Conservation (phyloP, 23 tunicate genomes). For the Clavelina lepadiformis region DNA sequence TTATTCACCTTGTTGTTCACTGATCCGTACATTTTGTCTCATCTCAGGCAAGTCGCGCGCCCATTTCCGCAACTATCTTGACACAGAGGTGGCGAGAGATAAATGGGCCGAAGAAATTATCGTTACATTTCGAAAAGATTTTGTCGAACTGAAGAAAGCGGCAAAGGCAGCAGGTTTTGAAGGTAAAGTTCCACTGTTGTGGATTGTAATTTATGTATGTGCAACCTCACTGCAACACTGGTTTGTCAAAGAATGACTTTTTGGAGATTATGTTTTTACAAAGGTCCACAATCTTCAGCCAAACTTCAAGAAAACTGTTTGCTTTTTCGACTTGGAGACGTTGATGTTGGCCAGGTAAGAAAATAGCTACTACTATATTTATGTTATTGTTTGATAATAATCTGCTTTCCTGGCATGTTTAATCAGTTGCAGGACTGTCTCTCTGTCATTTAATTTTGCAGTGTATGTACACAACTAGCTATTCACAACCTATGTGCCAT, state of each 20-base stretch:
- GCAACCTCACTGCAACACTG: background rate
- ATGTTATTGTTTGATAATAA: too few relatives aligned
- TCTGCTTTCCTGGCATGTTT: too few relatives aligned
- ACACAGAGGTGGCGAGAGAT: conserved; percentile 45
- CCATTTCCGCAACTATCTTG: conserved; percentile 62
- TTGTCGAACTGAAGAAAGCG: conserved; percentile 63
- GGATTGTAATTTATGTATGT: background rate
- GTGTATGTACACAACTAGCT: too few relatives aligned
- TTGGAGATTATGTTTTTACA: background rate
- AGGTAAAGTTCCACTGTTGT: conserved; percentile 36
- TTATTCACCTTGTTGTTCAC: background rate
- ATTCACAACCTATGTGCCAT: too few relatives aligned
- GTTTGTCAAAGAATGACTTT: background rate
- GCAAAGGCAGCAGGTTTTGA: conserved; percentile 33
- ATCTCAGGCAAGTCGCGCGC: conserved; percentile 37
- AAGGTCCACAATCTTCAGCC: background rate
- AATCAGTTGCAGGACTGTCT: too few relatives aligned
- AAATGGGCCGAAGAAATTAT: conserved; percentile 87
- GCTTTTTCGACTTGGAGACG: conserved; percentile 55
- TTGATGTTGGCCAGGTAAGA: conserved; percentile 72
- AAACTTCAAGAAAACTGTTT: conserved; percentile 70
- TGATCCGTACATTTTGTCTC: background rate
- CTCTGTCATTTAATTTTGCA: too few relatives aligned
- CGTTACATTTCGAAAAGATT: conserved; percentile 63
- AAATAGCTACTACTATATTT: too few relatives aligned